A percentile compares a stretch with the other conserved stretches of the same genome.
phyloP scores from a whole-genome alignment of 2,797 vertebrate genomes.

The Lagorchestes hirsutus region DNA sequence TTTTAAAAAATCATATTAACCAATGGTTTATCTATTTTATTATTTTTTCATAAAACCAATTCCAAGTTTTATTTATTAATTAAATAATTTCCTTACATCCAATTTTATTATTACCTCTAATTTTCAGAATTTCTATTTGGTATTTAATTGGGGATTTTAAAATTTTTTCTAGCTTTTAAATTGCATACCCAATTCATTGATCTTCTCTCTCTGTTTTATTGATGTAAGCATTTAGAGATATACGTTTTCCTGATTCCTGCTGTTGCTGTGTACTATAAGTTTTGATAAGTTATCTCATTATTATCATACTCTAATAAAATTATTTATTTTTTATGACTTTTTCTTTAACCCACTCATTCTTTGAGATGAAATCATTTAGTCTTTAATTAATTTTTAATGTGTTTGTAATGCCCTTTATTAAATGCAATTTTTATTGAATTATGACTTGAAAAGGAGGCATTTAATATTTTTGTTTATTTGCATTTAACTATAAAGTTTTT shows the following conservation, averaged over 20 bases:
- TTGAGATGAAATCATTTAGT: neutral
- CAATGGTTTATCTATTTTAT: neutral
- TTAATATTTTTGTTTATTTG: neutral
- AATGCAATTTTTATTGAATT: neutral
- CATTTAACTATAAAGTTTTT: neutral
- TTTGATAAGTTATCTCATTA: neutral
- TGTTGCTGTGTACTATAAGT: neutral
- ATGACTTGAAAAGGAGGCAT: neutral
- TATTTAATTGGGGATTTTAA: neutral
- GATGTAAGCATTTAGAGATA: neutral
- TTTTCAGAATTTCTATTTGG: neutral
- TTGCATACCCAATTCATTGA: neutral
- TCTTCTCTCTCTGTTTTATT: neutral
- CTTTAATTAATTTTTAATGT: no score
- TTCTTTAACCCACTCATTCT: neutral
- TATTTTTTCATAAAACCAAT: neutral
- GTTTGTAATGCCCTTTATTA: neutral
- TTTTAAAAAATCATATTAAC: neutral
- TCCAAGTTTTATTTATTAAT: neutral
- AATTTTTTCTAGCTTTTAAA: neutral
- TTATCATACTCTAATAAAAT: neutral
- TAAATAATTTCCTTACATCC: neutral
- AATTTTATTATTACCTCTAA: neutral
- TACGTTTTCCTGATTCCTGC: neutral
- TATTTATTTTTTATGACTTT: neutral